Evolutionary conservation across 2,888 invertebrate species (phyloP).

Genomic region (Willowsia nigromaculata): DNA sequence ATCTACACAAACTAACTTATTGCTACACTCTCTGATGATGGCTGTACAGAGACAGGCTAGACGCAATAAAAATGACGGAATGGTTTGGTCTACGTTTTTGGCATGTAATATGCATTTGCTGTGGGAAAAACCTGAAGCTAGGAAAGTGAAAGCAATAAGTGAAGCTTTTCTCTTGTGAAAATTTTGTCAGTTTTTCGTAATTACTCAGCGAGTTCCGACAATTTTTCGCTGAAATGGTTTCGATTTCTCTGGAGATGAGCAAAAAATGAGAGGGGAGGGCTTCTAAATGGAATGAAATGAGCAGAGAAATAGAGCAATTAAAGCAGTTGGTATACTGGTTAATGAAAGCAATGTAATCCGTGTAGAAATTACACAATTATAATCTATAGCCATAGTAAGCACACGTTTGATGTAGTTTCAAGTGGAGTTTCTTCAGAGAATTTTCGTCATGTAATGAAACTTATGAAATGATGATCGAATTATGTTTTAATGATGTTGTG

Average conservation of each 20-base stretch:
- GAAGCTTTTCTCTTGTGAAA: background rate
- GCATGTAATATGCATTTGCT: background rate
- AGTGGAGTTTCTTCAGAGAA: background rate
- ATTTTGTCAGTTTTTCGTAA: slow-evolving; percentile 41
- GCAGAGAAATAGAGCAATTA: slow-evolving; percentile 59
- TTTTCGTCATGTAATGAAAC: slow-evolving; percentile 29
- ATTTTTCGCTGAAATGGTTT: slow-evolving; percentile 69
- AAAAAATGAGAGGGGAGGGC: slow-evolving; percentile 12
- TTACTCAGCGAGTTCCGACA: slow-evolving; percentile 61
- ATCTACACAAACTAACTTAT: background rate
- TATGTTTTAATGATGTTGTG: slow-evolving; percentile 51
- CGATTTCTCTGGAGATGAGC: slow-evolving; percentile 64
- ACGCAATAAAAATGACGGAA: slow-evolving; percentile 45
- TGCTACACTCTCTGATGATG: background rate
- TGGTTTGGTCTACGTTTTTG: background rate
- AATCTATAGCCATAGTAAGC: slow-evolving; percentile 22
- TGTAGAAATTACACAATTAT: slow-evolving; percentile 58
- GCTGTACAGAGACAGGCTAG: background rate
- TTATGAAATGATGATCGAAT: background rate
- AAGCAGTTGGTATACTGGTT: slow-evolving; percentile 1
- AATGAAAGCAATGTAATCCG: slow-evolving; percentile 59
- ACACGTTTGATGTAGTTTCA: background rate
- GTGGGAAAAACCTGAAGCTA: background rate
- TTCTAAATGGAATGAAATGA: slow-evolving; percentile 23
- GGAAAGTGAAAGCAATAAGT: slow-evolving; percentile 20